Percentiles rank a stretch among this genome's conserved stretches.
These are phyloP conservation scores for Heliconius hewitsoni DNA, from an alignment of 1,140 invertebrate genomes.

Conservation along the genomic window DNA sequence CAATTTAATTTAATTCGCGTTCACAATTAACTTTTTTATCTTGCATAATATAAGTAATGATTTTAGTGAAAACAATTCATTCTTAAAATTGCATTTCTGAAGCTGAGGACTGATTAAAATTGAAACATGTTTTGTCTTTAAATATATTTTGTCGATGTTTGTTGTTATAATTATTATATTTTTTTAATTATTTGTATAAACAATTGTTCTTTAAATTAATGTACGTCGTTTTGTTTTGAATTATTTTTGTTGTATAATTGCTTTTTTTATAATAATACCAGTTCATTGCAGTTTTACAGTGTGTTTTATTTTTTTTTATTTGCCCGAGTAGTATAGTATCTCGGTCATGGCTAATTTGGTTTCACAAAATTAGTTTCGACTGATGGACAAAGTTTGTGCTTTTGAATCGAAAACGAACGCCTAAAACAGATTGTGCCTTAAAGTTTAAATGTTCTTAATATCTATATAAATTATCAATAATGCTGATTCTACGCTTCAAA, in stretches of 20 bases:
- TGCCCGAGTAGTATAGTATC: slow-evolving; percentile 68
- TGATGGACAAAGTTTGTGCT: slow-evolving; percentile 64
- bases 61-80: slow-evolving; percentile 71
- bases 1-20: slow-evolving; percentile 52
- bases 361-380: slow-evolving; percentile 53
- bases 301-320: slow-evolving; percentile 83
- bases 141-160: slow-evolving; percentile 82
- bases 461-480: neutral
- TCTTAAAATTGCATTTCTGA: slow-evolving; percentile 80
- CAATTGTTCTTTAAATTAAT: slow-evolving; percentile 87
- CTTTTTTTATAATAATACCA: slow-evolving; percentile 87
- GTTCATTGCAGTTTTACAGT: slow-evolving; percentile 85
- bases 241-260: slow-evolving; percentile 87
- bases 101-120: slow-evolving; percentile 77
- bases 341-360: slow-evolving; percentile 56
- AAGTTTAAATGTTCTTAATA: slow-evolving; percentile 25
- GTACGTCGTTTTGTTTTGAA: slow-evolving; percentile 86
- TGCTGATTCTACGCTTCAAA: slow-evolving; percentile 15
- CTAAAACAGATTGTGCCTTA: slow-evolving; percentile 56
- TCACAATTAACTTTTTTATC: slow-evolving; percentile 63
- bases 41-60: slow-evolving; percentile 74
- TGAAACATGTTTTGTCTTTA: slow-evolving; percentile 80
- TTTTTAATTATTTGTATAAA: slow-evolving; percentile 84
- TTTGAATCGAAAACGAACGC: slow-evolving; percentile 51
- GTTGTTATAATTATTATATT: slow-evolving; percentile 85